Percentiles rank a stretch among this genome's conserved stretches.
Evolutionary conservation across 2,113 vertebrate species (phyloP).

Genomic region (Lutjanus erythropterus): DNA sequence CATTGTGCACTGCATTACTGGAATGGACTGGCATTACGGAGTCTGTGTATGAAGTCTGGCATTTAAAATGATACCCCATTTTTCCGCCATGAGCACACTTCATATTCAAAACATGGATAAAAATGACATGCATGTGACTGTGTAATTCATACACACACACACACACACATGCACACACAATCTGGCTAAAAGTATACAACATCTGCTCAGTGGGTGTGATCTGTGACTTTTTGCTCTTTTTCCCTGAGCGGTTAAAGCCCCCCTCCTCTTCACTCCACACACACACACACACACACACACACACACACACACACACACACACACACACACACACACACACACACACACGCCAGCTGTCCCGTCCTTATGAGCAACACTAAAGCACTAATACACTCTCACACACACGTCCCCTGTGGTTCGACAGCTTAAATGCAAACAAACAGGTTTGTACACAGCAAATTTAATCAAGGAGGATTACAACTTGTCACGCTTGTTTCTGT

Average conservation of each 20-base stretch:
- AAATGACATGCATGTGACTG: neutral
- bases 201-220: constrained; percentile 67
- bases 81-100: neutral
- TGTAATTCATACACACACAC: constrained; percentile 9
- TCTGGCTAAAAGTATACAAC: constrained; percentile 54
- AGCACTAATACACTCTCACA: constrained; percentile 10
- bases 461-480: constrained; percentile 68
- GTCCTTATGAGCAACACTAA: constrained; percentile 10
- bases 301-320: constrained; percentile 22
- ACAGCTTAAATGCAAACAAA: constrained; percentile 37
- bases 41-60: neutral
- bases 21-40: neutral
- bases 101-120: neutral
- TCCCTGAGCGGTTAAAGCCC: constrained; percentile 27
- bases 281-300: constrained; percentile 30
- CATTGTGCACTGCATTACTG: neutral
- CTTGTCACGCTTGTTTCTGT: constrained; percentile 38
- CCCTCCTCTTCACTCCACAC: neutral
- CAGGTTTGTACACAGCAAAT: constrained; percentile 45
- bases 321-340: constrained; percentile 35
- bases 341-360: constrained; percentile 58
- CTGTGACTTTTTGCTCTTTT: constrained; percentile 50
- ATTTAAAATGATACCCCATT: neutral
- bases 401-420: neutral
- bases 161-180: constrained; percentile 17